A percentile compares a stretch with the other conserved stretches of the same genome.
Evolutionary conservation across 2,113 vertebrate genomes (phyloP).

Genomic region (Serinus canaria): DNA sequence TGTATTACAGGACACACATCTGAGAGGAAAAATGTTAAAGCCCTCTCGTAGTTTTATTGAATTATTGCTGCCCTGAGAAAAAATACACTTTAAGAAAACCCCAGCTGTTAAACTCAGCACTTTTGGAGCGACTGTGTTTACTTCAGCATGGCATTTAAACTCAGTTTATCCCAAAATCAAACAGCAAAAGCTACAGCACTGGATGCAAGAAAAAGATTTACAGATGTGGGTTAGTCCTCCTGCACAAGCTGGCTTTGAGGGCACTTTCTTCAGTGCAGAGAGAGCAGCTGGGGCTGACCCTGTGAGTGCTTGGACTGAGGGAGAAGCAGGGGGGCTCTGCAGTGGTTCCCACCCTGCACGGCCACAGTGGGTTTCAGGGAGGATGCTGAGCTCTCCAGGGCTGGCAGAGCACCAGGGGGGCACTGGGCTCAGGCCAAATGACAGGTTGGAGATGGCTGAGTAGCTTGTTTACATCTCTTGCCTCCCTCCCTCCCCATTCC

Average conservation of each 20-base stretch:
- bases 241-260: background rate
- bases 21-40: constrained; percentile 33
- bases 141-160: background rate
- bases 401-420: background rate
- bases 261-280: background rate
- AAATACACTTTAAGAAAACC: background rate
- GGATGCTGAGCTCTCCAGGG: background rate
- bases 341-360: fast-evolving
- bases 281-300: background rate
- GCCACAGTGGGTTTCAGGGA: background rate
- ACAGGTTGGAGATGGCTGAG: background rate
- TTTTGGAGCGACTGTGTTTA: background rate
- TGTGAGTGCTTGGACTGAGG: fast-evolving
- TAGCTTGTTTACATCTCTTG: background rate
- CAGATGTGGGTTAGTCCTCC: background rate
- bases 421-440: background rate
- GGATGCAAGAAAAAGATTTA: background rate
- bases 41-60: constrained; percentile 52
- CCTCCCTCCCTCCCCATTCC: background rate
- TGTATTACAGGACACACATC: background rate
- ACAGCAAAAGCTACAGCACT: background rate
- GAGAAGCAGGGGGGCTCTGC: background rate
- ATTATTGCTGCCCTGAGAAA: constrained; percentile 48
- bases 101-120: background rate
- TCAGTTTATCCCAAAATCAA: constrained; percentile 10